Conservation (phyloP, 23 tunicate species). For the Styela clava region DNA sequence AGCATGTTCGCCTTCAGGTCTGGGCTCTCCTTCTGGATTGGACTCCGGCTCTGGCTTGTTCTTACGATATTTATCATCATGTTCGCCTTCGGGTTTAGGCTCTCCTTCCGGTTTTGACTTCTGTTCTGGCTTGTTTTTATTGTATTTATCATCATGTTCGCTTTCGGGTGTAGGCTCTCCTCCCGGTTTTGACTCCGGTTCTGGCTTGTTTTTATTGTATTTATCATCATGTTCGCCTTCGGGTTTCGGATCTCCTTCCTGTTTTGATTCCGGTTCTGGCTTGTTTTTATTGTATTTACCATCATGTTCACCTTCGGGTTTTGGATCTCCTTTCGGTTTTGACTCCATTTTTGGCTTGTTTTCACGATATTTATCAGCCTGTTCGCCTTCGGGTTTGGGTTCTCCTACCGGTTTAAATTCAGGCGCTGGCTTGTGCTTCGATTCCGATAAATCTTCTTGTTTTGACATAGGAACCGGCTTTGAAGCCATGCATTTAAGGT, state of each 20-base stretch:
- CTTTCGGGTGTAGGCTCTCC: too few species aligned
- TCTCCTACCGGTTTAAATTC: constrained; percentile 1
- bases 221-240: too few species aligned
- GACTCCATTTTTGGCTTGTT: not conserved
- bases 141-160: too few species aligned
- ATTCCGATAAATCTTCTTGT: not conserved
- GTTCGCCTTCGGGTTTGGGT: constrained; percentile 2
- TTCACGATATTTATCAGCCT: not conserved
- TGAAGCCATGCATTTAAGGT: constrained; percentile 9
- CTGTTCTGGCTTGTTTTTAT: too few species aligned
- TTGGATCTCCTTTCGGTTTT: not conserved
- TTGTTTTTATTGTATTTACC: not conserved
- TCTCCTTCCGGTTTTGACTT: too few species aligned
- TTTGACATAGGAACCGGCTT: not conserved
- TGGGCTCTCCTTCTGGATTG: too few species aligned
- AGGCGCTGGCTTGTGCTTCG: not conserved
- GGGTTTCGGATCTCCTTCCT: not conserved
- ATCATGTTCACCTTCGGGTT: not conserved
- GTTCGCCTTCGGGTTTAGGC: too few species aligned
- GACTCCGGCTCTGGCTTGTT: too few species aligned
- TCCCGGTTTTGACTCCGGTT: too few species aligned
- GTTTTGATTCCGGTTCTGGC: not conserved
- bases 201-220: too few species aligned
- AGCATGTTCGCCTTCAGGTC: too few species aligned
- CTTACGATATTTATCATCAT: too few species aligned